phyloP scores from a whole-genome alignment of 2,113 vertebrate species.

The Pangasianodon gigas region DNA sequence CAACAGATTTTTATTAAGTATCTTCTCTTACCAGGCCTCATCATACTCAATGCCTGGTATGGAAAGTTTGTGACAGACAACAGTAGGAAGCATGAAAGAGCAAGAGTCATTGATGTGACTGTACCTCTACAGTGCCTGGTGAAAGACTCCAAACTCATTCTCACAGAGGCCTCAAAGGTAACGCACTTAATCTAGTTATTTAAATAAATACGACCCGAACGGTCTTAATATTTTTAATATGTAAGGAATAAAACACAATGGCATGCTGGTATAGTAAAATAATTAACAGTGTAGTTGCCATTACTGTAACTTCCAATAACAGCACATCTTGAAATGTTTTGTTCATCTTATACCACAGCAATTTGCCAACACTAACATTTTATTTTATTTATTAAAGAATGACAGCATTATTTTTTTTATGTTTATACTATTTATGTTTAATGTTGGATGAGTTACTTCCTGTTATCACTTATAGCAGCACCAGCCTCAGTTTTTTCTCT shows the following conservation, averaged over 20 bases:
- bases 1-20: neutral
- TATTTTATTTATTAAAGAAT: neutral
- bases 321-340: neutral
- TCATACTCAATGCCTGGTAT: constrained; percentile 96
- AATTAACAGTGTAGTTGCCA: neutral
- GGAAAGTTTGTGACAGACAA: constrained; percentile 98
- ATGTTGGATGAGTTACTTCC: neutral
- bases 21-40: constrained; percentile 78
- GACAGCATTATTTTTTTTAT: neutral
- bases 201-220: neutral
- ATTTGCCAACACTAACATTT: neutral
- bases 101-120: constrained; percentile 94
- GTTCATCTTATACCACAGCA: neutral
- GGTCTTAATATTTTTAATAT: neutral
- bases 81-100: constrained; percentile 87
- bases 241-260: neutral
- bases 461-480: neutral
- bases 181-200: neutral
- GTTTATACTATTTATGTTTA: neutral
- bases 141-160: constrained; percentile 97
- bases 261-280: neutral
- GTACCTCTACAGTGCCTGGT: constrained; percentile 97
- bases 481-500: neutral
- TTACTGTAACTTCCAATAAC: neutral
- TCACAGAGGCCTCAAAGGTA: constrained; percentile 96